These are phyloP conservation scores for Saturnia pavonia DNA, from an alignment of 2,888 invertebrate species.

Conservation along the genomic window DNA sequence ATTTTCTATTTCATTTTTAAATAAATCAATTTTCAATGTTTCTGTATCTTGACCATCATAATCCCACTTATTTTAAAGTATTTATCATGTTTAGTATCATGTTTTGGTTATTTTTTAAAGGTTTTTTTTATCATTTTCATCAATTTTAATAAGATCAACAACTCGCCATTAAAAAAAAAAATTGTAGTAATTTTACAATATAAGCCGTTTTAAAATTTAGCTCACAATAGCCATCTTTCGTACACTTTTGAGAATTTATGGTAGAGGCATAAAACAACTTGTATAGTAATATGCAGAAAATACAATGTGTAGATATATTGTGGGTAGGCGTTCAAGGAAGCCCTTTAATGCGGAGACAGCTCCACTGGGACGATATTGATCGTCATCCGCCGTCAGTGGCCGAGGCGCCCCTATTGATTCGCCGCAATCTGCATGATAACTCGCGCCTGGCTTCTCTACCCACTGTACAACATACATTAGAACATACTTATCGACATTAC, in stretches of 20 bases:
- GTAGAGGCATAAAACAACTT: conserved; percentile 13
- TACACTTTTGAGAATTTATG: not conserved
- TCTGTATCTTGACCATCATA: too few species aligned
- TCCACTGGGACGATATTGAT: conserved; percentile 79
- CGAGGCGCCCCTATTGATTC: conserved; percentile 80
- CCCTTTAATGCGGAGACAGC: conserved; percentile 80
- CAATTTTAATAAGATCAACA: too few species aligned
- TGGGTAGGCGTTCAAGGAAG: conserved; percentile 79
- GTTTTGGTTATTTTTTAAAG: not conserved
- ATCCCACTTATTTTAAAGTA: too few species aligned
- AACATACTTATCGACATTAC: conserved; percentile 51
- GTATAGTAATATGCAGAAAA: conserved; percentile 38
- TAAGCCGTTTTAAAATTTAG: not conserved
- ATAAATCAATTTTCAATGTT: too few species aligned
- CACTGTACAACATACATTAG: conserved; percentile 56
- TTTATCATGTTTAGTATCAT: not conserved
- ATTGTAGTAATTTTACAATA: not conserved
- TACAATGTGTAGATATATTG: conserved; percentile 64
- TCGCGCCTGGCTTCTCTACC: conserved; percentile 72
- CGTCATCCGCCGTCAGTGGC: conserved; percentile 80
- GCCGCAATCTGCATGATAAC: conserved; percentile 82
- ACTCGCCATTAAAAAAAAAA: not conserved
- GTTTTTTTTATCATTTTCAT: not conserved
- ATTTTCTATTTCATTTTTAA: too few species aligned
- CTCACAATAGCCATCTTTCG: not conserved